phyloP scores from a whole-genome alignment of 2,888 invertebrate species.

The Halocaridina rubra region DNA sequence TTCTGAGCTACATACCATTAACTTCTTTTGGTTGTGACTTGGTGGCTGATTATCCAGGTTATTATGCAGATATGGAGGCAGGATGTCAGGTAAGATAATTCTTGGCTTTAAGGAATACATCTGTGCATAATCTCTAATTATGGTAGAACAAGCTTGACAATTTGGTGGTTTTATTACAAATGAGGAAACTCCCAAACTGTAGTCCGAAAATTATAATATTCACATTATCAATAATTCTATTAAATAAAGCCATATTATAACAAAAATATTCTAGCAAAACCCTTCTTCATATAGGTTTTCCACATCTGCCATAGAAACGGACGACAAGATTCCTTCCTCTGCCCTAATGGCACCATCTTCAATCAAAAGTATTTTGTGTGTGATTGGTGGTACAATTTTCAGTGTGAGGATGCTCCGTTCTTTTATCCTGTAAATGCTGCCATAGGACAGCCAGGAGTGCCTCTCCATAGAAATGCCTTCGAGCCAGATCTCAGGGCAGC shows the following conservation, averaged over 20 bases:
- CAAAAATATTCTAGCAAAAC: no score
- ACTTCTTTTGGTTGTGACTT: conserved; percentile 60
- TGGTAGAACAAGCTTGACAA: no score
- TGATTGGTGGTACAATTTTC: conserved; percentile 63
- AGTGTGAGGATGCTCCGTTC: conserved; percentile 60
- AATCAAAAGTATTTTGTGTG: conserved; percentile 63
- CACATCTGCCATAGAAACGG: conserved; percentile 56
- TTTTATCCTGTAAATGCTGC: conserved; percentile 63
- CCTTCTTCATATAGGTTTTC: conserved; percentile 52
- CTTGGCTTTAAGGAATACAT: no score
- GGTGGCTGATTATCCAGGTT: conserved; percentile 59
- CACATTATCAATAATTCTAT: no score
- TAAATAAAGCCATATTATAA: no score
- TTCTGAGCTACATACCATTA: conserved; percentile 59
- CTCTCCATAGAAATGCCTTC: conserved; percentile 32
- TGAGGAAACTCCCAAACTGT: no score
- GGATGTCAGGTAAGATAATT: conserved; percentile 38
- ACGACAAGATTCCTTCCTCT: conserved; percentile 57
- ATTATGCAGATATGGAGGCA: conserved; percentile 61
- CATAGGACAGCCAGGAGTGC: conserved; percentile 41
- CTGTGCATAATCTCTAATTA: no score
- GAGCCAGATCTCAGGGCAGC: conserved; percentile 7
- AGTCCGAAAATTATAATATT: no score
- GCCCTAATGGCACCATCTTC: conserved; percentile 60
- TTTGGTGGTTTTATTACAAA: no score